Evolutionary conservation across 2,113 vertebrate species (phyloP).

Genomic region (Myanophis thanlyinensis): DNA sequence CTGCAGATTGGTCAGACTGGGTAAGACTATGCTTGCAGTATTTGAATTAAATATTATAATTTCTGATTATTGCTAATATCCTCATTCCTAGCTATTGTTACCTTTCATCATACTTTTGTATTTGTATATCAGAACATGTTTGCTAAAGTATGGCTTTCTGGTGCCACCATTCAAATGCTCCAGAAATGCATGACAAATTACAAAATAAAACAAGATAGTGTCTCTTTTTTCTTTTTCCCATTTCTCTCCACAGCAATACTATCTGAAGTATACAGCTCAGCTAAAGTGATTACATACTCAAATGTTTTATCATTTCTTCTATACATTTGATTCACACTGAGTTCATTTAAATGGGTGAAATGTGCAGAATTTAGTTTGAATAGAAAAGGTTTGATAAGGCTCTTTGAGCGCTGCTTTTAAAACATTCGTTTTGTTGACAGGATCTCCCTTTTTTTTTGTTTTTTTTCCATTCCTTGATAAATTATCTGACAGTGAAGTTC

Average conservation of each 20-base stretch:
- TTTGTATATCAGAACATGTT: slow-evolving; percentile 6
- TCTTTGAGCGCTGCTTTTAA: slow-evolving; percentile 22
- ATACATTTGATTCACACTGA: slow-evolving; percentile 24
- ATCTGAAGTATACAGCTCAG: background rate
- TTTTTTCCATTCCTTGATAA: slow-evolving; percentile 1
- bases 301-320: slow-evolving; percentile 39
- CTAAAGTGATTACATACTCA: slow-evolving; percentile 41
- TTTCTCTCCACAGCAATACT: background rate
- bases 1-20: background rate
- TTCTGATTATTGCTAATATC: background rate
- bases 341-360: slow-evolving; percentile 21
- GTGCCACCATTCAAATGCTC: slow-evolving; percentile 58
- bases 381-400: slow-evolving; percentile 17
- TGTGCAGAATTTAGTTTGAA: background rate
- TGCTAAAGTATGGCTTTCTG: slow-evolving; percentile 22
- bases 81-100: background rate
- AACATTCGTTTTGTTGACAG: slow-evolving; percentile 13
- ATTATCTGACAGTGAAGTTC: background rate
- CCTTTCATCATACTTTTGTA: background rate
- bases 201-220: slow-evolving; percentile 53
- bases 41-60: background rate
- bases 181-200: slow-evolving; percentile 60
- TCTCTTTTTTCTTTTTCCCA: background rate
- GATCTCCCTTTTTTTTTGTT: background rate
- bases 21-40: background rate